Evolutionary conservation across 2,888 invertebrate species (phyloP), one percentile per base, ranked within the genome.

Genomic region (Epirrhoe alternata): DNA sequence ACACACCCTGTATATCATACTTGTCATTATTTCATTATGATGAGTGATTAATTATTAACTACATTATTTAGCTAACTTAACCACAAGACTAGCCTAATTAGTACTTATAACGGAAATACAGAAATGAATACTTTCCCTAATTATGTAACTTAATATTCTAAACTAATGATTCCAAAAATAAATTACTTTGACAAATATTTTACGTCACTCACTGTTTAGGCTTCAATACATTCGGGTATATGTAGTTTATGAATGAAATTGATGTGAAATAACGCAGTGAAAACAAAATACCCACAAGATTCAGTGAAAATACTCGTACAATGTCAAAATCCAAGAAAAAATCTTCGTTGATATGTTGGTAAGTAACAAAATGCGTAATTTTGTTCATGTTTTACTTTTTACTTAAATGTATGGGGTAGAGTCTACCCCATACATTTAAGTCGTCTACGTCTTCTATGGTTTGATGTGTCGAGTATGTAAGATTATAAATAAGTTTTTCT

Each of bases 301-400:
- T n/a, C n/a, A n/a, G 47, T 47, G 47, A 16, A 7, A 16, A 1
- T 2, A 47, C 0, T 6, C 16, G 6, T 16, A 6, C 77, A 72
- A 86, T 86, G 87, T 74, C 83, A 31, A 85, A 82, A 59, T 66
- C 56, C 4, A 85, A 81, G 47, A 85, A 75, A 64, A 81, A 77
- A 63, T 76, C 71, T 47, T 75, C 79, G 5, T 66, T 89, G 0
- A 64, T 86, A 38, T 90, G 90, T 75, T 90, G 90, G 90, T 90
- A 77, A 84, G 84, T 82, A 33, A 3, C 12, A 12, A 42, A 12
- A 42, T 4, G 4, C 4, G n/a, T n/a, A n/a, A n/a, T n/a, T n/a
- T n/a, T n/a, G n/a, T n/a, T n/a, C n/a, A n/a, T n/a, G n/a, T n/a
- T n/a, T n/a, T n/a, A n/a, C n/a, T n/a, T n/a, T n/a, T n/a, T n/a